These are phyloP conservation scores for Pimpla rufipes DNA, from an alignment of 2,888 invertebrate genomes.

Conservation along the genomic window DNA sequence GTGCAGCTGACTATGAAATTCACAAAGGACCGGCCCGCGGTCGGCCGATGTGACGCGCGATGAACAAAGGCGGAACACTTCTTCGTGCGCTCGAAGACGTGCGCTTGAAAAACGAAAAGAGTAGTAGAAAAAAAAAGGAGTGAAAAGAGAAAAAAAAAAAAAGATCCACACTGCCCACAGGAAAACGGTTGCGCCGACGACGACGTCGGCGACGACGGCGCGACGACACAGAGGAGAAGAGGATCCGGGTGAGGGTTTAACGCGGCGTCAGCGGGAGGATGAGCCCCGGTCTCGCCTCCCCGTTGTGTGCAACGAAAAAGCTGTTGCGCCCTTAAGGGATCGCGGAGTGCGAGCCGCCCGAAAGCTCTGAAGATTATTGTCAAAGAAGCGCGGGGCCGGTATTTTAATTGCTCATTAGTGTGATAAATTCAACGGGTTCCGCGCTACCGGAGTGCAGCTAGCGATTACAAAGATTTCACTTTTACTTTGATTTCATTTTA, in stretches of 20 bases:
- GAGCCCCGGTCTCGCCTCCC: not conserved
- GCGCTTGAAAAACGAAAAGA: conserved; percentile 68
- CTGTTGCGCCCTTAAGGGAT: conserved; percentile 47
- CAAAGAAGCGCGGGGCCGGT: conserved; percentile 43
- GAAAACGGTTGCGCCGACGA: conserved; percentile 52
- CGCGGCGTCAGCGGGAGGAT: conserved; percentile 33
- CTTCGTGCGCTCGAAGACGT: conserved; percentile 67
- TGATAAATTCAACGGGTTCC: conserved; percentile 51
- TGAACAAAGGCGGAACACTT: conserved; percentile 78
- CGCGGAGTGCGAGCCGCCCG: conserved; percentile 1
- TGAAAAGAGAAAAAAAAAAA: not conserved
- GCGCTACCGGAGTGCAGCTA: not conserved
- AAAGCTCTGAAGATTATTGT: conserved; percentile 67
- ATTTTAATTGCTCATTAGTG: conserved; percentile 67
- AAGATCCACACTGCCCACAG: too few relatives aligned
- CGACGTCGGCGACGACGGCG: conserved; percentile 49
- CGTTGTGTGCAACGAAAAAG: conserved; percentile 65
- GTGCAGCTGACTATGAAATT: conserved; percentile 81
- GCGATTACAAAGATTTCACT: not conserved
- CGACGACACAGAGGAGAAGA: conserved; percentile 53
- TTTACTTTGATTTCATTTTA: too few relatives aligned
- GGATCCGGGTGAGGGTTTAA: conserved; percentile 45
- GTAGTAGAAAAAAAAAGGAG: conserved; percentile 48
- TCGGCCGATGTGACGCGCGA: conserved; percentile 65
- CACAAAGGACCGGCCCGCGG: conserved; percentile 76